Evolutionary conservation across 2,797 vertebrate species (phyloP), one percentile per base, ranked within the genome.

Genomic region (Oceanodroma leucorhoa): DNA sequence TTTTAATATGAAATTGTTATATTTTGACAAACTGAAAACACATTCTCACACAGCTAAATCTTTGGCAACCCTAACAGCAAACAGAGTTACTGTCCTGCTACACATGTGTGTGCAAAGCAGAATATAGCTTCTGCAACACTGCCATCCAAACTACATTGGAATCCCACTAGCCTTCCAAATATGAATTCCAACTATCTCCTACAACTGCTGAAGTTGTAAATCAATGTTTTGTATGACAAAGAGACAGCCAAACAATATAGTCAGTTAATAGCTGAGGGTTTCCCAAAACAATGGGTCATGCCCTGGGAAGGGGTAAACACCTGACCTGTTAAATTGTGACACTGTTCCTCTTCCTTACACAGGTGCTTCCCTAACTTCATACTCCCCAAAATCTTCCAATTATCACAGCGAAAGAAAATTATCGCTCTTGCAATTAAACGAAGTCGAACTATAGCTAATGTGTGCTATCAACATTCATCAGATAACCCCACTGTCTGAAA

Each of bases 11-110:
- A 86, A 81, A 81, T 16, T 17, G 51, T 30, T 77, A 0, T 17
- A 36, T 90, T 90, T 78, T 75, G 66, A 64, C 76, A 90, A 90
- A 71, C 41, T 41, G 34, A 54, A 72, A 67, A 50, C 70, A 32
- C 24, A 40, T 65, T 86, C 60, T 62, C 69, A 53, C 32, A 61
- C 46, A 70, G 26, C 24, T 34, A 62, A 61, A 18, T 51, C 84
- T 72, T n/a, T 70, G 55, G 29, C 62, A 82, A 38, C n/a, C 46
- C 23, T 23, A 67, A 30, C 23, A 60, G 90, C 51, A 51, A 83
- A 64, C 24, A 50, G 36, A 50, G 36, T 38, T 71, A 38, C 54
- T 24, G 32, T 54, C 48, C 62, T n/a, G 51, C 30, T 46, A 34
- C 24, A 69, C 54, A 21, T 0, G 2, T 2, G 16, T 5, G 9